Conservation (phyloP, 2,797 vertebrate genomes). For the Diplodus puntazzo region DNA sequence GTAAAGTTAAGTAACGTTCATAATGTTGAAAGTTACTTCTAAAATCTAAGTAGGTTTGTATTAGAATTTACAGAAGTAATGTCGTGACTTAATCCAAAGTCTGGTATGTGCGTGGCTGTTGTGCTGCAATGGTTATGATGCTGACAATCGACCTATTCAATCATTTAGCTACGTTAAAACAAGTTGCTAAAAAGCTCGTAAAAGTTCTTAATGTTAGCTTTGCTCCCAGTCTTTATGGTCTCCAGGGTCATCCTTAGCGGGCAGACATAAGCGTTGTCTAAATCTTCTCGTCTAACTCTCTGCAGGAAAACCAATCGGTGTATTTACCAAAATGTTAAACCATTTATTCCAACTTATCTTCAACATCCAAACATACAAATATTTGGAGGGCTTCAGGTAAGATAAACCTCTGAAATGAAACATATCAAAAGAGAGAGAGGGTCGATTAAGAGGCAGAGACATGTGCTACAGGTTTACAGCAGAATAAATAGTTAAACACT, state of each 20-base stretch:
- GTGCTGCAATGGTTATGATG: too few species aligned
- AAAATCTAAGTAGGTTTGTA: too few species aligned
- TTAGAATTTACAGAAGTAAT: too few species aligned
- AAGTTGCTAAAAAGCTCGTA: too few species aligned
- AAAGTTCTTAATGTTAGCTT: too few species aligned
- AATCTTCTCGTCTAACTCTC: not conserved
- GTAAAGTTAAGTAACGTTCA: too few species aligned
- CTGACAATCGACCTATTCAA: too few species aligned
- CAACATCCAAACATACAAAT: slow-evolving; percentile 20
- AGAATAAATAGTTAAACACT: slow-evolving; percentile 35
- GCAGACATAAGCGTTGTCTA: not conserved
- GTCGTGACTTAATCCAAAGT: too few species aligned
- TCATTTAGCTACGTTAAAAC: too few species aligned
- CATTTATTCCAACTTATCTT: not conserved
- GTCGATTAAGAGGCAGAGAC: not conserved
- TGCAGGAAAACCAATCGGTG: not conserved
- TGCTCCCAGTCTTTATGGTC: not conserved
- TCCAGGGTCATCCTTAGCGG: not conserved
- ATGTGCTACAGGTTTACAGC: slow-evolving; percentile 13
- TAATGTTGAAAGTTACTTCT: too few species aligned
- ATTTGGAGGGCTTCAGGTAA: not conserved
- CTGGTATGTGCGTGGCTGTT: too few species aligned
- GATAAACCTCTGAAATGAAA: slow-evolving; percentile 12
- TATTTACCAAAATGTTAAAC: not conserved
- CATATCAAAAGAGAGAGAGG: not conserved